Evolutionary conservation across 2,797 vertebrate genomes (phyloP), one percentile per base, ranked within the genome.

Genomic region (Heteromormyrus szaboi): DNA sequence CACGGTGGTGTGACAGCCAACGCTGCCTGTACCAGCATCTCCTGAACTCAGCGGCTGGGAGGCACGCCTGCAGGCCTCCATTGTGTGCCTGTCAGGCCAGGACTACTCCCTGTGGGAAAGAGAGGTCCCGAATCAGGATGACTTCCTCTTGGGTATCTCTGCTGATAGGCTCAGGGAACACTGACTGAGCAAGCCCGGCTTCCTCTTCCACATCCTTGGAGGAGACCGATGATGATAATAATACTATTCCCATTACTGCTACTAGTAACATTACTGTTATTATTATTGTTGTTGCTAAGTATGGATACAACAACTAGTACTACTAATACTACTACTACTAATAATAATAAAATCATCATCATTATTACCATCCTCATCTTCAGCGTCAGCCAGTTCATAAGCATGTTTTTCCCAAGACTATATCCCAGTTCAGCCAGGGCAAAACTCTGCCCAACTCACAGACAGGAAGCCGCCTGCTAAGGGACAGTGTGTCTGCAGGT

Each of bases 101-200:
- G 85, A 33, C 51, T 86, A 86, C 85, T 86, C 85, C 85, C 85
- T 56, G 53, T 85, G 85, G 85, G 85, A 86, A 56, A 41, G 17
- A 59, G 22, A 22, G 29, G 53, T 33, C 4, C 51, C 0, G 22
- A 86, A 86, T 86, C 85, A 86, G 85, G 22, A 59, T 33, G 51
- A 86, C 85, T 86, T 86, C 85, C 85, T 86, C 33, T 41, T 0
- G 29, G 33, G 51, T 59, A 56, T 86, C 85, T 86, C 53, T 41
- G 33, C 51, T 19, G 51, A 86, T 85, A 85, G 46, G 84, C 25
- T 33, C 8, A 29, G n/a, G 14, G 51, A 37, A 29, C 85, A 86
- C 12, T 17, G 14, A 14, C 53, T 56, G 51, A 12, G 12, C 19
- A 86, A 41, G 53, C 9, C 85, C 2, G 2, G 53, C 48, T 56